Evolutionary conservation across 2,888 invertebrate species (phyloP).

Genomic region (Argynnis bischoffii): DNA sequence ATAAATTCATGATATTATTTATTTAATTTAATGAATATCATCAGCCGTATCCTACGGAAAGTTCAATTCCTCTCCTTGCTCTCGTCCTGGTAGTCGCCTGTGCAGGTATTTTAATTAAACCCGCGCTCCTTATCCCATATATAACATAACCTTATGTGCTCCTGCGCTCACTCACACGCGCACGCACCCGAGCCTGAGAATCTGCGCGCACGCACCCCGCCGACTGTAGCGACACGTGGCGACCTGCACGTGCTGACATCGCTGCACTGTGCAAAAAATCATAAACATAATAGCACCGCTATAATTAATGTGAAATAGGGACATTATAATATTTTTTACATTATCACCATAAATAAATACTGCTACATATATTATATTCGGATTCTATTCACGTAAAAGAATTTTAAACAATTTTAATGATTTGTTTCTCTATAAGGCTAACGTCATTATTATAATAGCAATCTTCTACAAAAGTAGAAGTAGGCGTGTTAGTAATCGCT

Average conservation of each 20-base stretch:
- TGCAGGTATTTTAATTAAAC: slow-evolving; percentile 58
- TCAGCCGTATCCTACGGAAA: slow-evolving; percentile 39
- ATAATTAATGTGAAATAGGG: neutral
- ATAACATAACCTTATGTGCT: slow-evolving; percentile 35
- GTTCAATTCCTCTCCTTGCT: slow-evolving; percentile 26
- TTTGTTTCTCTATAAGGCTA: slow-evolving; percentile 2
- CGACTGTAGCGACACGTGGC: slow-evolving; percentile 29
- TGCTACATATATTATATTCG: too few relatives aligned
- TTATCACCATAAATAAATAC: too few relatives aligned
- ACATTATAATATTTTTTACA: neutral
- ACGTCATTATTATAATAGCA: slow-evolving; percentile 9
- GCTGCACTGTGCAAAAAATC: neutral
- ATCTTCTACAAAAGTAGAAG: neutral
- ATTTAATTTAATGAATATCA: slow-evolving; percentile 50
- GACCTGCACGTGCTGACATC: slow-evolving; percentile 20
- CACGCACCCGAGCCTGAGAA: slow-evolving; percentile 21
- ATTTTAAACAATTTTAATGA: neutral
- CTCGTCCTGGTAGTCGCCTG: slow-evolving; percentile 36
- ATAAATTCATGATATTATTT: slow-evolving; percentile 15
- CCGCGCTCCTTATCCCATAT: slow-evolving; percentile 39
- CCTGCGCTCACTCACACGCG: slow-evolving; percentile 10
- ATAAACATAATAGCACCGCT: neutral
- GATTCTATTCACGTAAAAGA: too few relatives aligned
- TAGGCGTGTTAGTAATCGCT: slow-evolving; percentile 16
- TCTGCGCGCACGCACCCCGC: slow-evolving; percentile 22